Percentiles rank a stretch among this genome's conserved stretches.
These are phyloP conservation scores for Tiliqua scincoides DNA, from an alignment of 2,113 vertebrate species.

Conservation along the genomic window DNA sequence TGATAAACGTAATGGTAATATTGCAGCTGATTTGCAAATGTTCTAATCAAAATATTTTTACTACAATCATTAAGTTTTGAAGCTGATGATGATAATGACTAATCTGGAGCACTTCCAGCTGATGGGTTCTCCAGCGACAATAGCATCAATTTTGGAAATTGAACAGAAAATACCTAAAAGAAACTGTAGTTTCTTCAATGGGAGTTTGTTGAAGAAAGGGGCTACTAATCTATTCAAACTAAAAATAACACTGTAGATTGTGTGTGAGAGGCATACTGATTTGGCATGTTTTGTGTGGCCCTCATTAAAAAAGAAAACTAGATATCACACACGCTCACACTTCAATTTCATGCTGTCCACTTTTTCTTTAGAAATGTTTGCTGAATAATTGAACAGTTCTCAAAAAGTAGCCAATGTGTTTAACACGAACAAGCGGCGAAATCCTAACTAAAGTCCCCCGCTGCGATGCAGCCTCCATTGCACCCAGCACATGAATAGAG, in stretches of 20 bases:
- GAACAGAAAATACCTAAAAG: background rate
- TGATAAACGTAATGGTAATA: background rate
- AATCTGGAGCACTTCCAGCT: background rate
- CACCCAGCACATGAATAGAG: too few species aligned
- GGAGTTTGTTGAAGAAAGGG: background rate
- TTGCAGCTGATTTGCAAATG: background rate
- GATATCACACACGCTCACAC: too few species aligned
- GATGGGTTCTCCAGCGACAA: background rate
- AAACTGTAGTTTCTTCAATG: background rate
- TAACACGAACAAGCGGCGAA: too few species aligned
- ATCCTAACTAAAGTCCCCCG: too few species aligned
- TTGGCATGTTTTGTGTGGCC: background rate
- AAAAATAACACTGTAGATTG: background rate
- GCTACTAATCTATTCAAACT: background rate
- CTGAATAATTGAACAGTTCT: background rate
- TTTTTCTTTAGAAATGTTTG: background rate
- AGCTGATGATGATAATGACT: background rate
- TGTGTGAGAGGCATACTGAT: background rate
- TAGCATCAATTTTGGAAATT: background rate
- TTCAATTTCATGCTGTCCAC: background rate
- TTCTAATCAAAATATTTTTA: background rate
- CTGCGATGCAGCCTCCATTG: too few species aligned
- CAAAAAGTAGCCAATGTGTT: background rate
- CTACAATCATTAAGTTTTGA: background rate
- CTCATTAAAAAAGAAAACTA: too few species aligned